These are phyloP conservation scores for Diabrotica virgifera DNA, from an alignment of 1,140 invertebrate species.

Conservation along the genomic window DNA sequence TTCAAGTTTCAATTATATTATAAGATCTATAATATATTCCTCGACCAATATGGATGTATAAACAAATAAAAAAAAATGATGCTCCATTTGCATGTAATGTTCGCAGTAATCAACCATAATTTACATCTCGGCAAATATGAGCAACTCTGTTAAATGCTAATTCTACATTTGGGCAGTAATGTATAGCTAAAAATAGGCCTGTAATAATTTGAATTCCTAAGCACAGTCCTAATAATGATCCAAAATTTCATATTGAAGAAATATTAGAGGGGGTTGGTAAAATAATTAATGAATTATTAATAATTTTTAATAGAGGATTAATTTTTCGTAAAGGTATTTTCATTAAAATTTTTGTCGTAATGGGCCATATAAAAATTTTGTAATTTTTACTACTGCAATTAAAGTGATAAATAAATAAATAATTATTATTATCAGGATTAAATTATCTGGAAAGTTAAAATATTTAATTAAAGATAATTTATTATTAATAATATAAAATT, in stretches of 20 bases:
- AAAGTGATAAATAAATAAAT: slow-evolving; percentile 54
- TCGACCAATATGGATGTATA: slow-evolving; percentile 55
- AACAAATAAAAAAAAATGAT: slow-evolving; percentile 56
- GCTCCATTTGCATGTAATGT: slow-evolving; percentile 57
- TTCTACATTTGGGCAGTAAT: slow-evolving; percentile 56
- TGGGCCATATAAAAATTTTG: slow-evolving; percentile 46
- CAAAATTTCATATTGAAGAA: slow-evolving; percentile 55
- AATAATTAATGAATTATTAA: slow-evolving; percentile 55
- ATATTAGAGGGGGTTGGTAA: slow-evolving; percentile 56
- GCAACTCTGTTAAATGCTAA: slow-evolving; percentile 58
- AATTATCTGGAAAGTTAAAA: slow-evolving; percentile 49
- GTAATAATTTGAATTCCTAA: slow-evolving; percentile 60
- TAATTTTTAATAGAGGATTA: slow-evolving; percentile 50
- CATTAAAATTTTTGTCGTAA: slow-evolving; percentile 50
- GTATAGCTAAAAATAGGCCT: slow-evolving; percentile 59
- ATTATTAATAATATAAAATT: slow-evolving; percentile 16
- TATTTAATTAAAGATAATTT: slow-evolving; percentile 45
- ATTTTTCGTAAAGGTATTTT: slow-evolving; percentile 50
- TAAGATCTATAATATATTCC: slow-evolving; percentile 57
- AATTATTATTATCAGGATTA: slow-evolving; percentile 51
- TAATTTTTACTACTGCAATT: slow-evolving; percentile 52
- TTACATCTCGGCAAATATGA: slow-evolving; percentile 55
- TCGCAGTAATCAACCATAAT: slow-evolving; percentile 57
- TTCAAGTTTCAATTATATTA: slow-evolving; percentile 55
- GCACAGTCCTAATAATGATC: slow-evolving; percentile 57